Conservation (phyloP, 2,113 vertebrate species). For the Hirundichthys speculiger region DNA sequence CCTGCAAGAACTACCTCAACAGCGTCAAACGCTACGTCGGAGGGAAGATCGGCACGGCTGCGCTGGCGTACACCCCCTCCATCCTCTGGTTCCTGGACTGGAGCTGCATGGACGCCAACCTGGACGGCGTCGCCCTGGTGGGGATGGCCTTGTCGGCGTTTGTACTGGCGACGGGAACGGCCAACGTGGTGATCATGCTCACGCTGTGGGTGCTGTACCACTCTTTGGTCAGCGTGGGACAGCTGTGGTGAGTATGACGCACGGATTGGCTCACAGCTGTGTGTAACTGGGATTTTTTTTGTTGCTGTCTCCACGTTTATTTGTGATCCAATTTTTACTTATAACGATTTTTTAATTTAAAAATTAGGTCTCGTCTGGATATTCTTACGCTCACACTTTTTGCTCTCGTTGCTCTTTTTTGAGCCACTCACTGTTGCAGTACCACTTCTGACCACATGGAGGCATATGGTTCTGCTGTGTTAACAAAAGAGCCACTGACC, state of each 20-base stretch:
- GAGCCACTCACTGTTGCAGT: no score
- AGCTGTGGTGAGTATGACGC: conserved; percentile 88
- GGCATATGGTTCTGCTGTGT: no score
- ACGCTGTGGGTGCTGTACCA: conserved; percentile 91
- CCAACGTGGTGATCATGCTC: conserved; percentile 93
- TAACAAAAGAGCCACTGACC: no score
- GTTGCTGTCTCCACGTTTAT: no score
- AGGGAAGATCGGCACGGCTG: conserved; percentile 77
- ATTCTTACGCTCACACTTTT: no score
- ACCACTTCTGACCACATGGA: no score
- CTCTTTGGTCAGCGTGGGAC: conserved; percentile 91
- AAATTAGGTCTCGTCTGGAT: no score
- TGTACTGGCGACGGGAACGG: conserved; percentile 85
- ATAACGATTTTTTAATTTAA: no score
- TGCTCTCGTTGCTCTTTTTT: no score
- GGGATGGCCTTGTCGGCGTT: conserved; percentile 85
- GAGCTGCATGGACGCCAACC: conserved; percentile 86
- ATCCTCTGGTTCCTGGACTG: conserved; percentile 92
- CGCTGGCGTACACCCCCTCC: conserved; percentile 86
- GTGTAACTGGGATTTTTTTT: no score
- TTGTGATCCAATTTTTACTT: no score
- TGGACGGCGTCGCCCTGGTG: conserved; percentile 84
- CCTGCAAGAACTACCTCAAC: conserved; percentile 84
- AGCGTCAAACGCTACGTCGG: conserved; percentile 86
- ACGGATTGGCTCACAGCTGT: no score